Conservation (phyloP, 2,888 invertebrate species). For the Torymus texanus region DNA sequence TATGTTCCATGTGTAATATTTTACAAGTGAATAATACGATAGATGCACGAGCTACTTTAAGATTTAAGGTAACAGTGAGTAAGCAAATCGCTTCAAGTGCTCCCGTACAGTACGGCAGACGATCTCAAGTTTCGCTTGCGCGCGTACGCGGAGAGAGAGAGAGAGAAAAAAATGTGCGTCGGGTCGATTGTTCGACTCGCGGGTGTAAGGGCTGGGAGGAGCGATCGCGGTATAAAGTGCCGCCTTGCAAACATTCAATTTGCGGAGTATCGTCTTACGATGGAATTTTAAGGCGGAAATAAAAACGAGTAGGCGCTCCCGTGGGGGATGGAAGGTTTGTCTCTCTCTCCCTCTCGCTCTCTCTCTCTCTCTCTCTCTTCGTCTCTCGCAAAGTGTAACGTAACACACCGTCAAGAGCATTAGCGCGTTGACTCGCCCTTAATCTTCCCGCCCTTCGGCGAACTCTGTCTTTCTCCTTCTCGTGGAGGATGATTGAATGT, state of each 20-base stretch:
- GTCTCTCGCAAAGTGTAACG: slow-evolving; percentile 44
- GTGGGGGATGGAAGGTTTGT: not conserved
- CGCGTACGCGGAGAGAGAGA: too few species aligned
- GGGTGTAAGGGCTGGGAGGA: slow-evolving; percentile 28
- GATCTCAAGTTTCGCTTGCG: too few species aligned
- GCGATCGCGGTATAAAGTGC: slow-evolving; percentile 58
- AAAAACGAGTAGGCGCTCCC: slow-evolving; percentile 42
- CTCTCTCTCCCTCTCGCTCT: too few species aligned
- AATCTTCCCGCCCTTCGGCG: slow-evolving; percentile 41
- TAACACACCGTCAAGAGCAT: slow-evolving; percentile 48
- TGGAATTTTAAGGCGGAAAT: slow-evolving; percentile 65
- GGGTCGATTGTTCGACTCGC: slow-evolving; percentile 34
- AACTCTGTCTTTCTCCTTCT: slow-evolving; percentile 13
- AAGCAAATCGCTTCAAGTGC: too few species aligned
- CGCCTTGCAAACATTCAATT: slow-evolving; percentile 69
- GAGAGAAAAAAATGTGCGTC: too few species aligned
- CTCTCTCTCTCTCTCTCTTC: too few species aligned
- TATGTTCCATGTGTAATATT: too few species aligned
- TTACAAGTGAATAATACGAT: too few species aligned
- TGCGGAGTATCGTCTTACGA: slow-evolving; percentile 68
- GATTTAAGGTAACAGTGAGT: too few species aligned
- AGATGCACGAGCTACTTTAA: too few species aligned
- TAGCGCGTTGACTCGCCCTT: slow-evolving; percentile 50
- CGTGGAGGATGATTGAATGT: slow-evolving; percentile 52
- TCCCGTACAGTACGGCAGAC: too few species aligned